These are phyloP conservation scores for Tupiocoris notatus DNA, from an alignment of 2,888 invertebrate genomes.

Conservation along the genomic window DNA sequence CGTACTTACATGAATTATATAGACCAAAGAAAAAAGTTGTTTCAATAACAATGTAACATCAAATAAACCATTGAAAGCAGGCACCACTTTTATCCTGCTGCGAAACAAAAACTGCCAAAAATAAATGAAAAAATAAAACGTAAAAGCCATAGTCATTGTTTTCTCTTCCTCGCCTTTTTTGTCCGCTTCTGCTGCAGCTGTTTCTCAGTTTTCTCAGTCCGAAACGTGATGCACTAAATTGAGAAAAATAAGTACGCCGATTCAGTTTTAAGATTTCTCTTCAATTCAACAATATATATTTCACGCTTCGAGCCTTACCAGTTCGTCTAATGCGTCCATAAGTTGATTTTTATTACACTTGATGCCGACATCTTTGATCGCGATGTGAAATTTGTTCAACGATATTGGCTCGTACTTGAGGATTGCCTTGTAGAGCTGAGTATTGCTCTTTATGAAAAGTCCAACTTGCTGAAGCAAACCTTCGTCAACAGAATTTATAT, in stretches of 20 bases:
- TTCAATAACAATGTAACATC: too few relatives aligned
- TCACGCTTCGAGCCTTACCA: conserved; percentile 13
- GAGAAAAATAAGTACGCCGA: too few relatives aligned
- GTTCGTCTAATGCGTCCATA: conserved; percentile 20
- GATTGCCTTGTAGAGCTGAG: not conserved
- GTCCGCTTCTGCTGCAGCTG: not conserved
- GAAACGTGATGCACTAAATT: conserved; percentile 24
- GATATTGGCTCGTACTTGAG: conserved; percentile 28
- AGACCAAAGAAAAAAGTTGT: too few relatives aligned
- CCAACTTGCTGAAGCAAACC: not conserved
- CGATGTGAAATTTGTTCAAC: conserved; percentile 15
- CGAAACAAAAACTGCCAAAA: too few relatives aligned
- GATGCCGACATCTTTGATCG: conserved; percentile 15
- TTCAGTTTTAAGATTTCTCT: too few relatives aligned
- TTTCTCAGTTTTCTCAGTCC: conserved; percentile 13
- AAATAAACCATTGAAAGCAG: too few relatives aligned
- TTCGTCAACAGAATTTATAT: not conserved
- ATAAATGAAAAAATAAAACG: too few relatives aligned
- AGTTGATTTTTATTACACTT: conserved; percentile 25
- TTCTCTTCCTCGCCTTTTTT: not conserved
- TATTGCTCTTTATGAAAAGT: conserved; percentile 17
- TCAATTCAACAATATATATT: too few relatives aligned
- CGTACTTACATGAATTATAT: too few relatives aligned
- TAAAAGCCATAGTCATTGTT: too few relatives aligned
- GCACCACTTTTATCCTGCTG: too few relatives aligned